A percentile compares a stretch with the other conserved stretches of the same genome.
phyloP scores from a whole-genome alignment of 2,888 invertebrate species.

The Steinernema hermaphroditum region DNA sequence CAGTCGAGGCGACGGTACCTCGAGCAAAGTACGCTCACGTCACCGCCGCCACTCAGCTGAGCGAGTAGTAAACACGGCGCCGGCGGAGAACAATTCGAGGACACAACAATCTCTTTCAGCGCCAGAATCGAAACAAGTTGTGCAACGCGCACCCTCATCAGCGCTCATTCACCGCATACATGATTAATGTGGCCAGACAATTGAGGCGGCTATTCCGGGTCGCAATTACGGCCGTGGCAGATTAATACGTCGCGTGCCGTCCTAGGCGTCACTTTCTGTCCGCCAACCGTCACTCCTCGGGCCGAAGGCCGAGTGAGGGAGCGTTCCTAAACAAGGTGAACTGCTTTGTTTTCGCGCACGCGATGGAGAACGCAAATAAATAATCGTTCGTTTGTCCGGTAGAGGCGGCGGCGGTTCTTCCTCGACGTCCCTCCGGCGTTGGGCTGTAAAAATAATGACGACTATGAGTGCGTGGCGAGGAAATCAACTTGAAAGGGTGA shows the following conservation, averaged over 20 bases:
- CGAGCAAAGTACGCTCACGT: constrained; percentile 22
- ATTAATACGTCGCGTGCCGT: not conserved
- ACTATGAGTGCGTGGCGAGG: not conserved
- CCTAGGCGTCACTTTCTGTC: too few species aligned
- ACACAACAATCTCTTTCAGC: not conserved
- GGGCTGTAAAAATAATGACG: constrained; percentile 25
- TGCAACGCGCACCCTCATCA: constrained; percentile 7
- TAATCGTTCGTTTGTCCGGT: not conserved
- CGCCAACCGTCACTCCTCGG: too few species aligned
- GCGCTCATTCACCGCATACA: not conserved
- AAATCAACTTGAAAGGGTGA: constrained; percentile 10
- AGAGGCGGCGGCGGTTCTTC: not conserved
- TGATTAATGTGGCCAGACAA: constrained; percentile 2
- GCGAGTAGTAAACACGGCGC: constrained; percentile 3
- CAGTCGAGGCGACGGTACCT: not conserved
- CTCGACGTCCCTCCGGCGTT: not conserved
- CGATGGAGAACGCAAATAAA: constrained; percentile 12
- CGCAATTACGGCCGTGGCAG: not conserved
- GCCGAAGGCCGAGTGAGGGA: not conserved
- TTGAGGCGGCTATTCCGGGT: not conserved
- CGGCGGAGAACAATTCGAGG: not conserved
- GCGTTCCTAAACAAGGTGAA: constrained; percentile 16
- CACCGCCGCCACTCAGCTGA: not conserved
- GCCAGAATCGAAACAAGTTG: not conserved
- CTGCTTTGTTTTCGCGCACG: not conserved